Evolutionary conservation across 2,113 vertebrate species (phyloP).

Genomic region (Epinephelus moara): DNA sequence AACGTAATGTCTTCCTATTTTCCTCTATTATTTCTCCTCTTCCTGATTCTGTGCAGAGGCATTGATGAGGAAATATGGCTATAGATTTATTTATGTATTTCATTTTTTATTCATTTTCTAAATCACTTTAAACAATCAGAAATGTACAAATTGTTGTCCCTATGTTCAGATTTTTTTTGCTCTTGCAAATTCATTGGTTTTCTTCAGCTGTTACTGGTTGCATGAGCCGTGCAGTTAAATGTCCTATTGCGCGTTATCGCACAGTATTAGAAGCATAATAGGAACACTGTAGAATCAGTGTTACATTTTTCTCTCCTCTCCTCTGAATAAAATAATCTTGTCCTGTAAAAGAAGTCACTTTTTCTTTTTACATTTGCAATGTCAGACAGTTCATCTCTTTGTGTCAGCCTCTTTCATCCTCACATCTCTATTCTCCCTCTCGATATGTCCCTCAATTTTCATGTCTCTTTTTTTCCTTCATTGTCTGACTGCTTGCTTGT

Average conservation of each 20-base stretch:
- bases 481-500: slow-evolving; percentile 11
- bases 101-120: too few species aligned
- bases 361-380: background rate
- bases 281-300: too few species aligned
- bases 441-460: slow-evolving; percentile 32
- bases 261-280: too few species aligned
- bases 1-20: too few species aligned
- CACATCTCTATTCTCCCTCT: slow-evolving; percentile 1
- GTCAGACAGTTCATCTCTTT: slow-evolving; percentile 30
- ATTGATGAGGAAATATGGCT: too few species aligned
- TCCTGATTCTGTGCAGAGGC: too few species aligned
- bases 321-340: background rate
- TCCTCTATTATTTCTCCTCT: too few species aligned
- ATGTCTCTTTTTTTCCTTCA: background rate
- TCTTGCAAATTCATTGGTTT: background rate
- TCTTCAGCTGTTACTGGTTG: background rate
- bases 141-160: background rate
- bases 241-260: background rate
- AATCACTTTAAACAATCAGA: background rate
- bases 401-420: slow-evolving; percentile 35
- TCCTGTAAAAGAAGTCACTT: background rate
- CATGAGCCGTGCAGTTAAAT: background rate
- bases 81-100: too few species aligned
- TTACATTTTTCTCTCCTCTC: background rate
- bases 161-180: too few species aligned